Base-by-base conservation (phyloP, 2,113 vertebrate species). In the Pterocles burchelli region DNA sequence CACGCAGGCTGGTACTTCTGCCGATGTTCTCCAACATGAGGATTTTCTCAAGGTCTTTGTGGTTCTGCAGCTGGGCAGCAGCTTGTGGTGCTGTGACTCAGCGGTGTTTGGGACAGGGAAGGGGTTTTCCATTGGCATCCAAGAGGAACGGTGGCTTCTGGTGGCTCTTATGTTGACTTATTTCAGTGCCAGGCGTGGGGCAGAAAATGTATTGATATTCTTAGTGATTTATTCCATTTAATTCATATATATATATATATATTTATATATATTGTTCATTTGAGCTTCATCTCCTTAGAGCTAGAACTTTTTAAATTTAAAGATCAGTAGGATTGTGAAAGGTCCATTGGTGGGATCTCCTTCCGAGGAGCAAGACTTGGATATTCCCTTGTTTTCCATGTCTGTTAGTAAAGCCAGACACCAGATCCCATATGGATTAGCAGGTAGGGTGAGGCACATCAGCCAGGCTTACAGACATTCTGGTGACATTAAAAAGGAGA, bases 91-190 rank as follows among this genome's bases (percentile, higher is more conserved):
- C 36, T 61, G 2, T 7, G 62, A 8, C 29, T 54, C 36, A 9
- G 0, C 0, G 0, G 4, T 11, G 46, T 67, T 63, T 17, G 2
- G 58, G 20, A 22, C 0, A 1, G 7, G 5, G 8, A 62, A 58
- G 62, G 55, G 31, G 8, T 15, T 68, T 33, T 77, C 85, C 54
- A 7, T 1, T 22, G 66, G 43, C 17, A 22, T 33, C 59, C 31
- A 2, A 45, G 89, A 19, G 8, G 34, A 51, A 43, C 15, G 3
- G 48, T 72, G 36, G 51, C 49, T 48, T 19, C 26, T 62, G 72
- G n/a, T 58, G 46, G 45, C 66, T 45, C 51, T 55, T 36, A 33
- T 52, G 28, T 55, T 46, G 51, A 2, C 13, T 49, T 20, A 19
- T 6, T 46, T 36, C 31, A 17, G n/a, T 4, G 10, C 24, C 16